phyloP scores from a whole-genome alignment of 2,797 vertebrate genomes.

The Alcedo atthis region DNA sequence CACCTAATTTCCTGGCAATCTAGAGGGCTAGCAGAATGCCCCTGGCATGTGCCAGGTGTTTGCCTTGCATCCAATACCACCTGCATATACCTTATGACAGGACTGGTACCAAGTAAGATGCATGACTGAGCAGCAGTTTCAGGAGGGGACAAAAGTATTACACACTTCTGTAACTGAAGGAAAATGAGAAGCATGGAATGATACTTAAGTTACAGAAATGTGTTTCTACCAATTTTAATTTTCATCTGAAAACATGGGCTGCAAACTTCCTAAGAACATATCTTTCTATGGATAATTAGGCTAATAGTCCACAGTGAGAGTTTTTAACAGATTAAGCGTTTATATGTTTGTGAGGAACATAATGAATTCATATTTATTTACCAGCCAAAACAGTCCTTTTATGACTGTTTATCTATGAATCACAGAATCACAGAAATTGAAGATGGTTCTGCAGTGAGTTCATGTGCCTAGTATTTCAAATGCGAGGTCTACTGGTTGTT shows the following conservation, averaged over 20 bases:
- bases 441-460: conserved; percentile 13
- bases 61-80: background rate
- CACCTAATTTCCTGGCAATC: background rate
- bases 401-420: background rate
- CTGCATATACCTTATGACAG: background rate
- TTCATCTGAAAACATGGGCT: background rate
- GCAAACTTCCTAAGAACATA: background rate
- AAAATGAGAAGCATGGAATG: background rate
- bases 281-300: background rate
- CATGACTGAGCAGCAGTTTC: background rate
- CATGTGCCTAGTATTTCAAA: background rate
- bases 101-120: background rate
- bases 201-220: background rate
- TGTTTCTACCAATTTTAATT: background rate
- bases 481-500: background rate
- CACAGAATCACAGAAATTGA: background rate
- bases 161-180: background rate
- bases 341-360: background rate
- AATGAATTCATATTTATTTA: background rate
- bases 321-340: conserved; percentile 2
- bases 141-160: background rate
- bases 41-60: fast-evolving
- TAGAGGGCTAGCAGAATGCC: background rate
- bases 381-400: conserved; percentile 5
- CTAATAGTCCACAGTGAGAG: background rate